Evolutionary conservation across 2,113 vertebrate genomes (phyloP).

Genomic region (Microcebus tavaratra): DNA sequence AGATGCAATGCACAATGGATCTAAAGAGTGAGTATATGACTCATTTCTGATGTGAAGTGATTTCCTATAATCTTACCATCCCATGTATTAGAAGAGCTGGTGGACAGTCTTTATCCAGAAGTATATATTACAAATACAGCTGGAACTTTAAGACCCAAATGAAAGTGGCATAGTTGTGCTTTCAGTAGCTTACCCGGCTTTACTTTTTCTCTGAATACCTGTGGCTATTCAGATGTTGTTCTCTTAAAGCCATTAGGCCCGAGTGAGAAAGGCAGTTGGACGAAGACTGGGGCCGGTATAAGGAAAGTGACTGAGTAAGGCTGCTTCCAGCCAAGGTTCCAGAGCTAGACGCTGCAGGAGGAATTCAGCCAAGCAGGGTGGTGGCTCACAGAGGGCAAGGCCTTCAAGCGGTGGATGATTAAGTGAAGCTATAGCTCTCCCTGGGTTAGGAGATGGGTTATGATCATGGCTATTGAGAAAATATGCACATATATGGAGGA

Average conservation of each 20-base stretch:
- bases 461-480: not conserved
- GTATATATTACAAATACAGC: not conserved
- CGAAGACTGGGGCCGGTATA: not conserved
- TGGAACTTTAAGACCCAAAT: not conserved
- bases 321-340: not conserved
- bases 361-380: not conserved
- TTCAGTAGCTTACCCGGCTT: not conserved
- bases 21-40: not conserved
- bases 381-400: accelerated
- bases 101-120: not conserved
- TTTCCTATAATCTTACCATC: not conserved
- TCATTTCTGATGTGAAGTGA: not conserved
- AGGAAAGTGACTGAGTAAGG: not conserved
- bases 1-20: not conserved
- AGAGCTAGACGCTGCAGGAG: not conserved
- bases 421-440: not conserved
- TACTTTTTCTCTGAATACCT: not conserved
- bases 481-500: not conserved
- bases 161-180: not conserved
- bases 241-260: not conserved
- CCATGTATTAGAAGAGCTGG: not conserved
- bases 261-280: not conserved
- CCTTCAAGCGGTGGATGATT: not conserved
- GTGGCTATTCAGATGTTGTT: not conserved
- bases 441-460: not conserved